These are phyloP conservation scores for Callorhinus ursinus DNA, from an alignment of 2,113 vertebrate species.

Conservation along the genomic window DNA sequence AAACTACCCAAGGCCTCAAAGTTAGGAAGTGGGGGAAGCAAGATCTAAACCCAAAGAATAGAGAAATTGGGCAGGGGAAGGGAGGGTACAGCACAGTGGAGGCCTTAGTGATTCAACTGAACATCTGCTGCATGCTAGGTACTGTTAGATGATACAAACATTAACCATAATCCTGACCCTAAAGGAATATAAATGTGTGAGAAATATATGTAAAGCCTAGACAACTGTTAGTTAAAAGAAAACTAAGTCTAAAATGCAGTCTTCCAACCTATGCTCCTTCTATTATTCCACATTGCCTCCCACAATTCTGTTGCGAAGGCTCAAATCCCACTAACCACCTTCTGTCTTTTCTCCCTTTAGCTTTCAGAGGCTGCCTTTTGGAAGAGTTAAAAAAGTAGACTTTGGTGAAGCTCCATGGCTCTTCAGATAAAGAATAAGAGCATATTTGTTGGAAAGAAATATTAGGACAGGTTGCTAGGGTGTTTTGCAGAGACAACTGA, in stretches of 20 bases:
- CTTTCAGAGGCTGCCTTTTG: slow-evolving; percentile 16
- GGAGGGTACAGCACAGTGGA: not conserved
- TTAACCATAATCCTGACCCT: not conserved
- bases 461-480: slow-evolving; percentile 6
- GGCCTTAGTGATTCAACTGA: not conserved
- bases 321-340: slow-evolving; percentile 4
- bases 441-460: slow-evolving; percentile 40
- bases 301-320: not conserved
- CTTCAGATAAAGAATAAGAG: slow-evolving; percentile 31
- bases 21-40: not conserved
- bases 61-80: not conserved
- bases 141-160: slow-evolving; percentile 25
- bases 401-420: not conserved
- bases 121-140: not conserved
- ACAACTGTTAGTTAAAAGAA: slow-evolving; percentile 15
- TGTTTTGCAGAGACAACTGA: slow-evolving; percentile 27
- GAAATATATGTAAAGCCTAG: slow-evolving; percentile 43
- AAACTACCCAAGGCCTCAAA: not conserved
- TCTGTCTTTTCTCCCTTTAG: slow-evolving; percentile 42
- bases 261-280: slow-evolving; percentile 4
- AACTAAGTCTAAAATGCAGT: slow-evolving; percentile 27
- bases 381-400: slow-evolving; percentile 3
- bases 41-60: not conserved
- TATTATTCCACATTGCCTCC: not conserved
- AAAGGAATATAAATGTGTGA: slow-evolving; percentile 37